Percentiles rank a stretch among this genome's conserved stretches.
Conservation (phyloP, 1,140 invertebrate genomes). For the Diabrotica virgifera region DNA sequence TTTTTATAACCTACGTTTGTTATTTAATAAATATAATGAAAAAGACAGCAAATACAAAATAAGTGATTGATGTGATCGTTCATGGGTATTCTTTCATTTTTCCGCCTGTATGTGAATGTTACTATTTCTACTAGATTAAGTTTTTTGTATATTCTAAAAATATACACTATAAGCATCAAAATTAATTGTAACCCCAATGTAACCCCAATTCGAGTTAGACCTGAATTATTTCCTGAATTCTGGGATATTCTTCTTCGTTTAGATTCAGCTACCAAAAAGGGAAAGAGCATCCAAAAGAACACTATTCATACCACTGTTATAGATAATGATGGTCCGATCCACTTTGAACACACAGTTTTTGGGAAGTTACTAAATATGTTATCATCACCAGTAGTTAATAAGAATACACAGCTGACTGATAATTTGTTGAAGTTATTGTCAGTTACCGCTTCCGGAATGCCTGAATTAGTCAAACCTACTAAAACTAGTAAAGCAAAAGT, state of each 20-base stretch:
- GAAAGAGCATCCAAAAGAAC: slow-evolving; percentile 65
- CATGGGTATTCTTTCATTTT: too few species aligned
- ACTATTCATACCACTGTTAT: slow-evolving; percentile 52
- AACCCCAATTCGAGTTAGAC: slow-evolving; percentile 48
- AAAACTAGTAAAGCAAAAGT: slow-evolving; percentile 28
- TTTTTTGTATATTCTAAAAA: too few species aligned
- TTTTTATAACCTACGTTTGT: too few species aligned
- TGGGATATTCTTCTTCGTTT: slow-evolving; percentile 74
- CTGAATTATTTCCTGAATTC: slow-evolving; percentile 60
- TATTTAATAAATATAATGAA: too few species aligned
- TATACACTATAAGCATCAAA: too few species aligned
- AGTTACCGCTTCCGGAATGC: slow-evolving; percentile 74
- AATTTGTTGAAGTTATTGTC: slow-evolving; percentile 74
- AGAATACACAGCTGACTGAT: slow-evolving; percentile 78
- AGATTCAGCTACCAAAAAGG: slow-evolving; percentile 63
- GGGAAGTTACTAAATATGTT: slow-evolving; percentile 80
- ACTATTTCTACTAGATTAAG: too few species aligned
- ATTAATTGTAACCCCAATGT: too few species aligned
- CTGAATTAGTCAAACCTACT: slow-evolving; percentile 52
- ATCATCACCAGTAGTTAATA: slow-evolving; percentile 74
- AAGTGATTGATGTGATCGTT: too few species aligned
- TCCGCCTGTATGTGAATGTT: too few species aligned
- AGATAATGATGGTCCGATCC: slow-evolving; percentile 50
- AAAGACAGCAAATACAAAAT: too few species aligned
- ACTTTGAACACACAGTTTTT: slow-evolving; percentile 72